Conservation (phyloP, 2,113 vertebrate species). For the Illadopsis cleaveri region DNA sequence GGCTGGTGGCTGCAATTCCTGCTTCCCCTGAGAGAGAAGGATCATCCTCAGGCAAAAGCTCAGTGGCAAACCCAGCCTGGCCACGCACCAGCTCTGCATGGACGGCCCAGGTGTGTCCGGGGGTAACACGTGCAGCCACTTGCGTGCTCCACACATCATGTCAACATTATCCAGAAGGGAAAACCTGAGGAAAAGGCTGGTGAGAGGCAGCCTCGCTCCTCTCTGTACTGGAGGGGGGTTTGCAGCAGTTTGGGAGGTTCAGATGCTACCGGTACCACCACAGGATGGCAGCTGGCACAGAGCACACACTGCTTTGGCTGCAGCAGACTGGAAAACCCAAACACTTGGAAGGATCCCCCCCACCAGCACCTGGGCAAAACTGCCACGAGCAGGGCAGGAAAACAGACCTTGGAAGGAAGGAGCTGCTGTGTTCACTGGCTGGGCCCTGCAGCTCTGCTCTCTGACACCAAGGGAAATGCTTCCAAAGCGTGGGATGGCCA, state of each 20-base stretch:
- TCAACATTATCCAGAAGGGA: not conserved
- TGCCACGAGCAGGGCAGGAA: not conserved
- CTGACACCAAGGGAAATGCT: accelerated
- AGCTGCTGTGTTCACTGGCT: not conserved
- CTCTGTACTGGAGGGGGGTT: not conserved
- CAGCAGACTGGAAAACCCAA: accelerated
- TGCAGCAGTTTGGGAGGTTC: not conserved
- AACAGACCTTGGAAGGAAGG: not conserved
- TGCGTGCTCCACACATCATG: accelerated
- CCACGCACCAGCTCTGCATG: accelerated
- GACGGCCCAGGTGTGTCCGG: accelerated
- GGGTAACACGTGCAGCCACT: not conserved
- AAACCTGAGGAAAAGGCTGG: not conserved
- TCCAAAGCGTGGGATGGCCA: not conserved
- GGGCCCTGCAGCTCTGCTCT: not conserved
- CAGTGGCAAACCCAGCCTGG: not conserved
- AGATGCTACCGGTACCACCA: accelerated
- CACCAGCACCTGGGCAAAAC: not conserved
- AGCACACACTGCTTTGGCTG: not conserved
- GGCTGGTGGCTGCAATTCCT: not conserved
- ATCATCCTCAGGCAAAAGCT: not conserved
- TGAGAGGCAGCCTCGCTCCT: not conserved
- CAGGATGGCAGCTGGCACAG: not conserved
- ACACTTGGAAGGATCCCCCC: not conserved
- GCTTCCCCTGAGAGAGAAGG: not conserved